Evolutionary conservation across 2,888 invertebrate species (phyloP).

Genomic region (Eucriotettix oculatus): DNA sequence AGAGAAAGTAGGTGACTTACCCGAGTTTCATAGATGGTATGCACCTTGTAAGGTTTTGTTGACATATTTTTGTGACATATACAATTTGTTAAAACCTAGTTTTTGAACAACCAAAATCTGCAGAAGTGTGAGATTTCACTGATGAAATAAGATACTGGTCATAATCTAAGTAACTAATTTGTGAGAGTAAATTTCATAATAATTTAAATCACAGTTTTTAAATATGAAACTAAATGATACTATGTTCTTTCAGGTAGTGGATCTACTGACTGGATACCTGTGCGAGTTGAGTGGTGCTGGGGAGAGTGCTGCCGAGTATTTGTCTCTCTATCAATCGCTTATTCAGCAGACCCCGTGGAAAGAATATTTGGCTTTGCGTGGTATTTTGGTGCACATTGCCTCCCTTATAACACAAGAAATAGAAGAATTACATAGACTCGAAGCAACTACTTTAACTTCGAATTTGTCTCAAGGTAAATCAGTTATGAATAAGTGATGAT

Average conservation of each 20-base stretch:
- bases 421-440: slow-evolving; percentile 69
- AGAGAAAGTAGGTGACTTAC: too few species aligned
- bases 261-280: slow-evolving; percentile 74
- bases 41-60: too few species aligned
- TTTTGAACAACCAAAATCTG: too few species aligned
- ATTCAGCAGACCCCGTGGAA: slow-evolving; percentile 83
- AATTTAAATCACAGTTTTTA: background rate
- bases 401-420: slow-evolving; percentile 78
- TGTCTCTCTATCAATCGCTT: slow-evolving; percentile 69
- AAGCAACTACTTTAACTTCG: slow-evolving; percentile 83
- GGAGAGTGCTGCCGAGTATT: slow-evolving; percentile 82
- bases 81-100: too few species aligned
- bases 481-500: too few species aligned
- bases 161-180: too few species aligned
- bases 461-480: slow-evolving; percentile 66
- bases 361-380: slow-evolving; percentile 76
- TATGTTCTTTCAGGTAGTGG: slow-evolving; percentile 42
- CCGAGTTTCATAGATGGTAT: too few species aligned
- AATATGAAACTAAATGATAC: too few species aligned
- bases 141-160: too few species aligned
- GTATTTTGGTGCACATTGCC: slow-evolving; percentile 70
- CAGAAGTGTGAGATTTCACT: too few species aligned
- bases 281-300: slow-evolving; percentile 75
- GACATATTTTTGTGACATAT: too few species aligned
- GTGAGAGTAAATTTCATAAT: background rate